Base-by-base conservation (phyloP, 2,888 invertebrate species). In the Ectropis crepuscularia region DNA sequence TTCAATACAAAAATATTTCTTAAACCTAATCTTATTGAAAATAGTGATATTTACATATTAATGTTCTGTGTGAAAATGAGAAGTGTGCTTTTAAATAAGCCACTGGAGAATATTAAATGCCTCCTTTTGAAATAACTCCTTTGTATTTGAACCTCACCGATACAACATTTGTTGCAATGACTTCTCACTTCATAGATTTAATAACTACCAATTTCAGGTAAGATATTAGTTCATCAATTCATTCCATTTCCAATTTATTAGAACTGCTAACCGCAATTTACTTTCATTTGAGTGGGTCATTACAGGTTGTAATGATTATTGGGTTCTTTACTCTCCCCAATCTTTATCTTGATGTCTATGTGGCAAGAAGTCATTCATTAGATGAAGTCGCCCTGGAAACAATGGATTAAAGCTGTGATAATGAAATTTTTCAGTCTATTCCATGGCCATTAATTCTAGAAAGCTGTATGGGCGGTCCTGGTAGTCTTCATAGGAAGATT, bases 401-500 rank as follows among this genome's bases (percentile, higher is more conserved):
- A 47, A 73, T 64, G 65, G 65, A 70, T 72, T 74, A 63, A 61
- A 84, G 80, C 79, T 81, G 76, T 57, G 68, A 66, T 69, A 74
- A 71, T 78, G 75, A 78, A 73, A 76, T 78, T 78, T 65, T 69
- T 88, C 86, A 88, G 85, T 87, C 87, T 90, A 92, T 80, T 90
- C 87, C 88, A 90, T 90, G 75, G 86, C 85, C 85, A 92, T 87
- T 76, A 92, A 74, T 81, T 90, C 90, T 79, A 92, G 76, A 74
- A 92, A 81, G 73, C 85, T 89, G 69, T 79, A 85, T 51, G 85
- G 87, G 59, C 73, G 81, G 36, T 83, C 82, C 68, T 77, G 73
- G 65, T 77, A 82, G 58, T 83, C 83, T 45, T 79, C 69, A 16
- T 71, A 62, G n/a, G 49, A 55, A 11, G 63, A 53, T 39, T 69